Conservation (phyloP, 2,797 vertebrate genomes). For the Spatula versicolor region DNA sequence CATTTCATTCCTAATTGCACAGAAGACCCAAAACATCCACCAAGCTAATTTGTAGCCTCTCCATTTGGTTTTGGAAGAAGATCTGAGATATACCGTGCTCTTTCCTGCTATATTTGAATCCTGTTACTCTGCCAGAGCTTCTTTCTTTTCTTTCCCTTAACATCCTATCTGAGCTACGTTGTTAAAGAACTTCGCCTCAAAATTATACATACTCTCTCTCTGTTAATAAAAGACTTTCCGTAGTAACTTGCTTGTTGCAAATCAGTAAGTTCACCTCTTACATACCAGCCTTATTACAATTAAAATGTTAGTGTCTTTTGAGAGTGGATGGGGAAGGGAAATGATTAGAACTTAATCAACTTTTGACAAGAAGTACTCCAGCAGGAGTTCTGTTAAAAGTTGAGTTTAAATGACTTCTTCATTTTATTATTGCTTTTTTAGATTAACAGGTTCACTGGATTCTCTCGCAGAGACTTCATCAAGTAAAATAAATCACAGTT, state of each 20-base stretch:
- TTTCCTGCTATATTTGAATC: neutral
- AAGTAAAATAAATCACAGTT: conserved; percentile 83
- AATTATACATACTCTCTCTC: neutral
- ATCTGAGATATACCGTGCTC: neutral
- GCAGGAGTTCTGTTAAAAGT: neutral
- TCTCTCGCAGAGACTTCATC: conserved; percentile 90
- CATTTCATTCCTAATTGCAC: neutral
- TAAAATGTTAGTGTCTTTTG: neutral
- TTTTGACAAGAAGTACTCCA: neutral
- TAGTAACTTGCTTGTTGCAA: no score
- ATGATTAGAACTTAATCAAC: neutral
- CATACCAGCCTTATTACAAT: neutral
- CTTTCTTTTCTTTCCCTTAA: neutral
- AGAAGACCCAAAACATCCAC: neutral
- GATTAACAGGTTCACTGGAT: conserved; percentile 88
- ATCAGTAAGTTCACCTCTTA: neutral
- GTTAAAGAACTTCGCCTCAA: neutral
- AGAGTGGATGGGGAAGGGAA: neutral
- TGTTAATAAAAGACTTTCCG: neutral
- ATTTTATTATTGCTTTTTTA: conserved; percentile 49
- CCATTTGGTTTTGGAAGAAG: neutral
- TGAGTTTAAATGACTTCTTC: neutral
- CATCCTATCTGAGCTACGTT: neutral
- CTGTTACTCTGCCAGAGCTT: neutral
- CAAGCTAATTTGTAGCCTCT: neutral